Evolutionary conservation across 2,888 invertebrate species (phyloP), one percentile per base, ranked within the genome.

Genomic region (Watsonalla binaria): DNA sequence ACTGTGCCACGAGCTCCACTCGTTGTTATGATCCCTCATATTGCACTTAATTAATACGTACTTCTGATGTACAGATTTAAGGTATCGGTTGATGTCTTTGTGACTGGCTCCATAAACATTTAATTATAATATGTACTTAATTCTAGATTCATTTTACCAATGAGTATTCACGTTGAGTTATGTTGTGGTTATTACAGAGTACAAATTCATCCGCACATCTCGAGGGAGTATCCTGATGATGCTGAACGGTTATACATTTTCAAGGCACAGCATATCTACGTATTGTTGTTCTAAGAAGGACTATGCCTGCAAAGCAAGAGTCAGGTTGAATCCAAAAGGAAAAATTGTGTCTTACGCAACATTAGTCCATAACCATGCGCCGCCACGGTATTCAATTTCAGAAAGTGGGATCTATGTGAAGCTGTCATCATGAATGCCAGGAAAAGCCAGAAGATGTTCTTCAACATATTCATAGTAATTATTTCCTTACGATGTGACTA

Each of bases 251-350:
- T 65, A 59, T 46, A 72, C 72, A 1, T 72, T 62, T 51, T 63
- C 63, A n/a, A 61, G 58, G 57, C 50, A 59, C 13, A 57, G 58
- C 4, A 59, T 58, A 7, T 8, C 34, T 9, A 48, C 57, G 54
- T 68, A 65, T 52, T 65, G 63, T 54, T 68, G 68, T 15, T 65
- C 68, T 6, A 65, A 57, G 34, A 61, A 59, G 47, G 55, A 58
- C 39, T 7, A 50, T 7, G 62, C 61, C 9, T 65, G 65, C 33
- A 65, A 62, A 50, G 65, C 61, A 8, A 47, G 60, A 14, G 60
- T 72, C 0, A 56, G 53, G n/a, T 46, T 71, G 6, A 57, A 53
- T 9, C 45, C 45, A 7, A 47, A 57, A 13, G 54, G 57, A 2
- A 7, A 9, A n/a, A 8, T 9, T 7, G 48, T 47, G 5, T 33